Base-by-base conservation (phyloP, 2,888 invertebrate species). In the Cerceris ruficornis region DNA sequence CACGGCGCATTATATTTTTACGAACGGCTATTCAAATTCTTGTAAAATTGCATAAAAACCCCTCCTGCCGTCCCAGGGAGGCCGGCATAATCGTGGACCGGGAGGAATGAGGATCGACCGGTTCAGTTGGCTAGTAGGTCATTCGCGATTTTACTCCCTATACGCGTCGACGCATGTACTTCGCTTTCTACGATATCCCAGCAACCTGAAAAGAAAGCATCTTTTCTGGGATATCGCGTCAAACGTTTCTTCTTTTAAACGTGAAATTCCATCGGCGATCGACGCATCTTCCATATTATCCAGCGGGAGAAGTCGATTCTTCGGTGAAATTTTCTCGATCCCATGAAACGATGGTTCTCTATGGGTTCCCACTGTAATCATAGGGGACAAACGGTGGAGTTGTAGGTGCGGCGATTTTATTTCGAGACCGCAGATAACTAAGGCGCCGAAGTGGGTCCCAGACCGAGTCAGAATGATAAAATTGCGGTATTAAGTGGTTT, bases 401-500 rank as follows among this genome's bases (percentile, higher is more conserved):
- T 80, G 74, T 82, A 81, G 88, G 85, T 87, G 88, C 88, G 87
- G 87, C 90, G 92, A 92, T 92, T 92, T 92, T 92, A 92, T 92
- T 92, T 92, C 88, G 89, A 89, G 89, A 92, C 91, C 92, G 84
- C 91, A 91, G 89, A 91, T 90, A 86, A 82, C 87, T 81, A 83
- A 79, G 81, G 80, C 82, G 79, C 70, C 70, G 76, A 73, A 81
- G 73, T 72, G 52, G 81, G 75, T 80, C 84, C 50, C 77, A 62
- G 82, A 70, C 83, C 70, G 83, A 90, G 86, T 88, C 84, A 82
- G 87, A 92, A 91, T 92, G 92, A 92, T 92, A 91, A 92, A 92
- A 92, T 92, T 92, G 91, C 90, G 89, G 92, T 90, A 92, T 92
- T 92, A 91, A 92, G 91, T 92, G 91, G 92, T 92, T 91, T 89